Base-by-base conservation (phyloP, 2,888 invertebrate genomes). In the Bombyx huttoni region DNA sequence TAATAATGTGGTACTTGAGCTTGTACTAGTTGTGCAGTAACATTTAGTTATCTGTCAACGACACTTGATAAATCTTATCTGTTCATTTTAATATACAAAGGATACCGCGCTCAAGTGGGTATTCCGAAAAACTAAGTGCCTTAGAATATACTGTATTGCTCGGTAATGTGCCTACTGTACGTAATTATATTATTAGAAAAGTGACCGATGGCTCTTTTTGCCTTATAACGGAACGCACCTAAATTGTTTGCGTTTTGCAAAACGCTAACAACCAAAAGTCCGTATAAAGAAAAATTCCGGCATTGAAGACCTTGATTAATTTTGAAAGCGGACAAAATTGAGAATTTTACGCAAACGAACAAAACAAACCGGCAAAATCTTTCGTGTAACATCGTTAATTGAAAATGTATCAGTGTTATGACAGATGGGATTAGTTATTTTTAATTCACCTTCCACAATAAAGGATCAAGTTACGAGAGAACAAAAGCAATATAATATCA, bases 1-100 rank as follows among this genome's bases (percentile, higher is more conserved):
- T 24, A 24, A 70, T 70, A 71, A 75, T 77, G 77, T 70, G 71
- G 62, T 70, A 68, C 78, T 79, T 66, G 60, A 69, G 62, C 50
- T 52, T 13, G 34, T 33, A 45, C 47, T 49, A 13, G 24, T 47
- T 53, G 53, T 55, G 34, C 50, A 52, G 49, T 40, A 51, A 58
- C 58, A 58, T 61, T 63, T 63, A 58, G 52, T 58, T 63, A 69
- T 67, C 66, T 61, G 66, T 60, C 63, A 65, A 60, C 58, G 63
- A 67, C 63, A 52, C 51, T 55, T 49, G 50, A 35, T 47, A 56
- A 49, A 0, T 5, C 40, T 40, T 8, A 10, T 10, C 40, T 40
- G 40, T 40, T 8, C 12, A 10, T 40, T 10, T 40, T 40, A 8
- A 40, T 12, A 10, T 40, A 40, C 12, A 24, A 24, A 24, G 40